Evolutionary conservation across 2,797 vertebrate genomes (phyloP).

Genomic region (Microchirus variegatus): DNA sequence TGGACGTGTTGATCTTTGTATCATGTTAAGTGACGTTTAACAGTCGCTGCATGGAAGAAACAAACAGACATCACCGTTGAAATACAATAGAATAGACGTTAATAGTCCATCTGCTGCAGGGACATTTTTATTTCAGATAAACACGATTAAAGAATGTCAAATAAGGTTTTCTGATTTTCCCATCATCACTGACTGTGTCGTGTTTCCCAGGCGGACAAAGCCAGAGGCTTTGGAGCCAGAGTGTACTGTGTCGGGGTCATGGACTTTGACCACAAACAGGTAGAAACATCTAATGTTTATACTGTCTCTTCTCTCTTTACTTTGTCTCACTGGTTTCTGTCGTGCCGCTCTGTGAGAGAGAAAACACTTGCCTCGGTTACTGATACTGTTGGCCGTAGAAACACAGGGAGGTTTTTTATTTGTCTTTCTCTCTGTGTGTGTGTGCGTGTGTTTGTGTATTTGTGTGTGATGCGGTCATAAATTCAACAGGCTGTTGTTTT

Average conservation of each 20-base stretch:
- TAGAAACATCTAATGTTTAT: conserved; percentile 50
- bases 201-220: conserved; percentile 82
- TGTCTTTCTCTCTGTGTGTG: conserved; percentile 44
- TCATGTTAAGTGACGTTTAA: conserved; percentile 1
- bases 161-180: no score
- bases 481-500: conserved; percentile 26
- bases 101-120: no score
- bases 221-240: conserved; percentile 88
- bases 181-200: neutral
- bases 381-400: conserved; percentile 39
- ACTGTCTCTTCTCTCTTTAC: neutral
- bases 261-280: conserved; percentile 93
- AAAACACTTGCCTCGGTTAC: conserved; percentile 7
- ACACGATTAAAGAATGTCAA: no score
- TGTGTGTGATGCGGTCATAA: conserved; percentile 3
- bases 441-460: conserved; percentile 1
- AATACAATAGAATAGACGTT: no score
- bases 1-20: conserved; percentile 5
- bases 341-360: conserved; percentile 11
- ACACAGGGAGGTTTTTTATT: conserved; percentile 40
- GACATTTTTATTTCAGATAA: no score
- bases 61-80: neutral
- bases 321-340: neutral
- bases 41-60: neutral
- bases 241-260: conserved; percentile 96